Base-by-base conservation (phyloP, 2,888 invertebrate species). In the Ennomos quercinarius region DNA sequence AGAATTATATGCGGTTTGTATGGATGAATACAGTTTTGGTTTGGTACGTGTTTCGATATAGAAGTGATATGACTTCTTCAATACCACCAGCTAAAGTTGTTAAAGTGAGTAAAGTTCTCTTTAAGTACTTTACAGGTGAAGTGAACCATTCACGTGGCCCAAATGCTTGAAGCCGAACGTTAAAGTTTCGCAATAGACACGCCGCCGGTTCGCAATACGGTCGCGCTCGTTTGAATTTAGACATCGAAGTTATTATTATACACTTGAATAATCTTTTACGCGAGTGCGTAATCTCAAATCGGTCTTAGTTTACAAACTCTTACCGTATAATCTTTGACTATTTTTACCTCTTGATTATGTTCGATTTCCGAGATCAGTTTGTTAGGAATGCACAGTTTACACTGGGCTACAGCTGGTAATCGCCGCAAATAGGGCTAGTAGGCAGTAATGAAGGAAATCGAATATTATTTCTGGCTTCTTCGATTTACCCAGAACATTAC, bases 221-320 rank as follows among this genome's bases (percentile, higher is more conserved):
- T 57, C 61, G 50, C 53, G 66, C 53, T 62, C 50, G 52, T 34
- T 59, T 62, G 43, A 51, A 64, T 57, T n/a, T 58, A 58, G 64
- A 57, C 50, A 43, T 57, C 51, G 10, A 36, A 47, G 60, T 62
- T 39, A 64, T 62, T 64, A 57, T 58, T 58, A 40, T 27, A 54
- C 57, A 47, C 35, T 53, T 38, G 47, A 38, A 50, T 50, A 53
- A 58, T 45, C n/a, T 40, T 27, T 39, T 46, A 27, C 12, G 17
- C 49, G 49, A 54, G 53, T 57, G 46, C 49, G 61, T 58, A 56
- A 59, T 54, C 43, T 47, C 17, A 48, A 39, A 11, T 60, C 27
- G 51, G 42, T 57, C 57, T 54, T 36, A 49, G 48, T 53, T 63
- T 58, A 59, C 41, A 40, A 46, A 41, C 17, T 10, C 8, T 36